Base-by-base conservation (phyloP, 2,888 invertebrate species). In the Ochlodes sylvanus region DNA sequence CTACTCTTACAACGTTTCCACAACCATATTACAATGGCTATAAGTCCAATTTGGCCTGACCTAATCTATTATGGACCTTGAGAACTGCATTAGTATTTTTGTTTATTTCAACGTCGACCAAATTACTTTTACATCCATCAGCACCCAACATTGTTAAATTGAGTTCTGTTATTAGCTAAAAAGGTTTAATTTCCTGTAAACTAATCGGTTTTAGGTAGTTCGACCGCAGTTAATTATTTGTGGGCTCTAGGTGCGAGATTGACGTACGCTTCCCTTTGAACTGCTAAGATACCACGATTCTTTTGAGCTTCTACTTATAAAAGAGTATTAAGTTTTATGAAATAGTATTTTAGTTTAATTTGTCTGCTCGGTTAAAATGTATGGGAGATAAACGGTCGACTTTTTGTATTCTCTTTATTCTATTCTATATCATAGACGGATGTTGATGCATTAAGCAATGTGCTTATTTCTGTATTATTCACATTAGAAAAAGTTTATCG, bases 151-250 rank as follows among this genome's bases (percentile, higher is more conserved):
- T 19, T 19, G 50, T 19, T 12, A 50, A 19, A 50, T 50, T 50
- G 50, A 15, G 47, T 19, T 57, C 38, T 57, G n/a, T 41, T 57
- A 7, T n/a, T 21, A 14, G 12, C 19, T 15, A 17, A 41, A 3
- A 57, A 57, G 19, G 57, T 21, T 57, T 57, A 41, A 17, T 10
- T 57, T 57, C 7, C 21, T 19, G 19, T 41, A 14, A 38, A 19
- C 41, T 17, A 47, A 17, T 41, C 5, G 0, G 41, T 17, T 19
- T n/a, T 54, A 61, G 9, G 17, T 17, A 17, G 17, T 7, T 12
- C 64, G 21, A 58, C 68, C 69, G 61, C 63, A 50, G 38, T 62
- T 64, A 63, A 52, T 63, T 70, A 60, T 57, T 67, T 62, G 65
- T 65, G 47, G 58, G 60, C 41, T 41, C 57, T 57, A 57, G 41